Evolutionary conservation across 2,797 vertebrate species (phyloP).

Genomic region (Lophotriccus pileatus): DNA sequence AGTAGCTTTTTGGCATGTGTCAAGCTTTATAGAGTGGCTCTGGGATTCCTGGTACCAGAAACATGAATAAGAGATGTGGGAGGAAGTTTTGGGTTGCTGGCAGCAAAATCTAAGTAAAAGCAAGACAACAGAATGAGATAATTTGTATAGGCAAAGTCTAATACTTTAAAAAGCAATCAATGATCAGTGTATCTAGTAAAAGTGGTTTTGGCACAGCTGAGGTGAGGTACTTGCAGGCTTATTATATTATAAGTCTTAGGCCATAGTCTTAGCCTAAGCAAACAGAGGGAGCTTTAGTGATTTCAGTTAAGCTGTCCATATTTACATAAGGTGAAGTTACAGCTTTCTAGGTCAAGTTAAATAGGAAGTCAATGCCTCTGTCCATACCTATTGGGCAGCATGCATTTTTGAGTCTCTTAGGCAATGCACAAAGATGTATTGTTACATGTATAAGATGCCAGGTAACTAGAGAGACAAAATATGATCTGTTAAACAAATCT

Average conservation of each 20-base stretch:
- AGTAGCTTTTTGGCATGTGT: neutral
- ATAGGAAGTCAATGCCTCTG: neutral
- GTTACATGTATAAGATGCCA: accelerated
- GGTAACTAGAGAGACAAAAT: neutral
- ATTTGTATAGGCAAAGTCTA: neutral
- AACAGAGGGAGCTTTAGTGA: neutral
- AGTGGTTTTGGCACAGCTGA: neutral
- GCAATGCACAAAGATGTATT: neutral
- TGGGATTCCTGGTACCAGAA: neutral
- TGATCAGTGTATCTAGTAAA: neutral
- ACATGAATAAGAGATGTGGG: neutral
- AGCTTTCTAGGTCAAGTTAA: neutral
- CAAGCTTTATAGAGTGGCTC: neutral
- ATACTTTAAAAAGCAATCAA: neutral
- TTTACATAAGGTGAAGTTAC: neutral
- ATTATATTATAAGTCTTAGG: neutral
- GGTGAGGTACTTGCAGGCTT: neutral
- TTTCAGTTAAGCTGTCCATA: neutral
- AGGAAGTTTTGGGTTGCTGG: neutral
- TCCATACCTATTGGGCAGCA: neutral
- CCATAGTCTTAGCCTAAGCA: neutral
- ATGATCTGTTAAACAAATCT: neutral
- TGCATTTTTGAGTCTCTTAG: neutral
- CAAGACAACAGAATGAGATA: neutral
- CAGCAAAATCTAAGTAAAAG: neutral